Conservation (phyloP, 2,113 vertebrate species). For the Rutilus rutilus region DNA sequence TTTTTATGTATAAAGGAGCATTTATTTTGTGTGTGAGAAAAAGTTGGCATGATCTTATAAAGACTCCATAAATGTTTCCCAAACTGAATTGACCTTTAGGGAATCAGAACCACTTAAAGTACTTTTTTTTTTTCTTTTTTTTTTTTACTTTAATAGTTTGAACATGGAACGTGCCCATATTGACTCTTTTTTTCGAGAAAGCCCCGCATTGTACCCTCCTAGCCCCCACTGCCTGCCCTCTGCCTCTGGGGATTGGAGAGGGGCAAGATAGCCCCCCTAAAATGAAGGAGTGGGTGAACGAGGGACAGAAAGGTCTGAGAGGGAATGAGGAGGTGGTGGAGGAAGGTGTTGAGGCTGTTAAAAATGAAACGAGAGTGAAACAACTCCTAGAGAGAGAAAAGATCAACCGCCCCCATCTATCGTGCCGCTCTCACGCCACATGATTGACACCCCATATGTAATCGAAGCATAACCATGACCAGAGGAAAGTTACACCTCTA, state of each 20-base stretch:
- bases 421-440: constrained; percentile 25
- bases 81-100: not conserved
- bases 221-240: constrained; percentile 60
- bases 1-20: not conserved
- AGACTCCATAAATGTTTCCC: not conserved
- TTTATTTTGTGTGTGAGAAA: not conserved
- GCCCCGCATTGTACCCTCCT: not conserved
- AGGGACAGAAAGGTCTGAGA: constrained; percentile 62
- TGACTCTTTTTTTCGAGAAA: not conserved
- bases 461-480: constrained; percentile 33
- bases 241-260: constrained; percentile 61
- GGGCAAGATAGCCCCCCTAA: constrained; percentile 62
- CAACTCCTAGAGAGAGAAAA: not conserved
- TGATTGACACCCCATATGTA: constrained; percentile 31
- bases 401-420: constrained; percentile 8
- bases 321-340: constrained; percentile 27
- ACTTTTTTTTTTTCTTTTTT: not conserved
- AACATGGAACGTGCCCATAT: not conserved
- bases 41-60: not conserved
- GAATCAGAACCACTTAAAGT: not conserved
- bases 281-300: constrained; percentile 68
- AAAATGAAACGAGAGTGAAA: constrained; percentile 2
- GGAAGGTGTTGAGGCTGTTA: not conserved
- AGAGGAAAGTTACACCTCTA: constrained; percentile 1
- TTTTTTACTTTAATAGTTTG: not conserved